Evolutionary conservation across 2,113 vertebrate genomes (phyloP).

Genomic region (Acrocephalus kingi): DNA sequence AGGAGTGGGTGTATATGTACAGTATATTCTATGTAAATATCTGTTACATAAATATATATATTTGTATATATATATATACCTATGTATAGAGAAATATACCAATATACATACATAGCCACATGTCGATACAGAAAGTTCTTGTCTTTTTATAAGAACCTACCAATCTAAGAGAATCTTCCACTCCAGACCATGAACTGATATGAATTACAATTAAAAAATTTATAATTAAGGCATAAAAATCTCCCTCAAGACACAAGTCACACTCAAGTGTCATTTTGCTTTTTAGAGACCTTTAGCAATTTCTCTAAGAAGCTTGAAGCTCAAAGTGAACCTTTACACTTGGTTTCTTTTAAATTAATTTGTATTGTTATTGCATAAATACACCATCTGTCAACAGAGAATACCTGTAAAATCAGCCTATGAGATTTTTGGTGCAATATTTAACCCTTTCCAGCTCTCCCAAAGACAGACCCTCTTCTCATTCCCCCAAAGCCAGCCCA

Average conservation of each 20-base stretch:
- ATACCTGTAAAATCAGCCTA: conserved; percentile 46
- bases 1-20: conserved; percentile 77
- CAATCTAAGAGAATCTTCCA: conserved; percentile 34
- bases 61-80: conserved; percentile 64
- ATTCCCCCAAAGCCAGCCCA: conserved; percentile 38
- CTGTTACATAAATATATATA: conserved; percentile 77
- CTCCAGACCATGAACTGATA: conserved; percentile 32
- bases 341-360: conserved; percentile 57
- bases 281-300: conserved; percentile 33
- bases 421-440: conserved; percentile 66
- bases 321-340: conserved; percentile 52
- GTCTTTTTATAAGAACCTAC: background rate
- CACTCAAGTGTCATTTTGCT: background rate
- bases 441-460: conserved; percentile 78
- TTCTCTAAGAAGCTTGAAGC: conserved; percentile 43
- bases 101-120: conserved; percentile 74
- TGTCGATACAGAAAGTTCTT: conserved; percentile 30
- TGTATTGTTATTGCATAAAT: conserved; percentile 45
- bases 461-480: conserved; percentile 53
- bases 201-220: conserved; percentile 38
- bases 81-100: conserved; percentile 75
- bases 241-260: conserved; percentile 58
- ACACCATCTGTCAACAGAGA: conserved; percentile 53
- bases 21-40: conserved; percentile 73
- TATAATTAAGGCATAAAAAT: conserved; percentile 45